phyloP scores from a whole-genome alignment of 2,888 invertebrate genomes.

The Scelioninae gen. 1 region DNA sequence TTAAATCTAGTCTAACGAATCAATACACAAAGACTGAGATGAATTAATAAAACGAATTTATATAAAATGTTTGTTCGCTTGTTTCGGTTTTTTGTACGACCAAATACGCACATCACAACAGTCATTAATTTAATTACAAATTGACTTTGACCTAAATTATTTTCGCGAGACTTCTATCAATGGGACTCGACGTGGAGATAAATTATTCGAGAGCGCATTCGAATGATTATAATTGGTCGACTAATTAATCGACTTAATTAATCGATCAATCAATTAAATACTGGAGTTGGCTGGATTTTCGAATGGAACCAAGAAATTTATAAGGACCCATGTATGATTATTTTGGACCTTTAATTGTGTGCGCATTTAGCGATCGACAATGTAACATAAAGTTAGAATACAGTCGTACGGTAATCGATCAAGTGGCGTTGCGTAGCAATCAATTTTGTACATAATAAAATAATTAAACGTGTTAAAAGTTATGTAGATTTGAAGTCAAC shows the following conservation, averaged over 20 bases:
- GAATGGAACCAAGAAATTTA: neutral
- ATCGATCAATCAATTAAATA: neutral
- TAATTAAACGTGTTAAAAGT: slow-evolving; percentile 48
- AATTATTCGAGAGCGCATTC: slow-evolving; percentile 4
- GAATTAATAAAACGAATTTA: slow-evolving; percentile 24
- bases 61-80: slow-evolving; percentile 19
- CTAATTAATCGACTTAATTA: neutral
- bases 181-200: neutral
- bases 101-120: slow-evolving; percentile 9
- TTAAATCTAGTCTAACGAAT: slow-evolving; percentile 40
- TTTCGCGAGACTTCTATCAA: slow-evolving; percentile 1
- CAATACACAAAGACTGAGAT: slow-evolving; percentile 41
- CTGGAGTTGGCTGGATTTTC: neutral
- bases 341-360: slow-evolving; percentile 13
- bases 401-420: slow-evolving; percentile 49
- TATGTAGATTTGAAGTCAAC: slow-evolving; percentile 33
- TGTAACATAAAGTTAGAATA: slow-evolving; percentile 40
- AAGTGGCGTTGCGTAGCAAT: slow-evolving; percentile 70
- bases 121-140: slow-evolving; percentile 25
- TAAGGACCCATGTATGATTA: neutral
- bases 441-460: slow-evolving; percentile 68
- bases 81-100: slow-evolving; percentile 17
- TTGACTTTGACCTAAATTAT: slow-evolving; percentile 11
- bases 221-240: neutral
- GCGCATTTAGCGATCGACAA: slow-evolving; percentile 50